Base-by-base conservation (phyloP, 2,113 vertebrate genomes). In the Megalops atlanticus region DNA sequence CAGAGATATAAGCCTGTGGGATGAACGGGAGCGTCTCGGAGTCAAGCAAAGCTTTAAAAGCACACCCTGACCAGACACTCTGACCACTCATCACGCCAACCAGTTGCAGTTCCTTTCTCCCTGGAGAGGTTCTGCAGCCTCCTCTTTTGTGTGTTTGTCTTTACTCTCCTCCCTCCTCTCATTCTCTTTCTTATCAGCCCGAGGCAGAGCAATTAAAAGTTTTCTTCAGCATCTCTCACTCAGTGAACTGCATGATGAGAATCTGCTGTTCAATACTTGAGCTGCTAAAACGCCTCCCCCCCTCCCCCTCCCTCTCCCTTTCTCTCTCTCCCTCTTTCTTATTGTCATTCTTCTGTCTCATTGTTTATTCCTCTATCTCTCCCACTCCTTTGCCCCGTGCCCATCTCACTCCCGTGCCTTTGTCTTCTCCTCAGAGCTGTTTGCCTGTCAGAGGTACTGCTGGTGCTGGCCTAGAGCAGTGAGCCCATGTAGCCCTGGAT, bases 161-260 rank as follows among this genome's bases (percentile, higher is more conserved):
- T 21, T 27, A 40, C 38, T 77, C 35, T 77, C 47, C 33, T 16
- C 35, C 27, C 41, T 79, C 39, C 33, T 39, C 79, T 86, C 70
- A 43, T 43, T 78, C 41, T 39, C 33, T 36, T 15, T 64, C 27
- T 54, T 83, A 85, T 52, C 74, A 77, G 74, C 87, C 88, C 3
- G 18, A 43, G 81, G 88, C 81, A 21, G 79, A 82, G 84, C 85
- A 86, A 85, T 83, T 87, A 87, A 86, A 85, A 87, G 80, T 84
- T 88, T 82, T 73, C 82, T 84, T 16, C 41, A 72, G 39, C 39
- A 45, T 85, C 82, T 87, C 74, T 87, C 82, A 81, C 80, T 81
- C 84, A 81, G 21, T 81, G 81, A 85, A 78, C 84, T 74, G 70
- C 74, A 76, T 82, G 80, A 86, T 85, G 83, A 83, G 73, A 84